Percentiles rank a stretch among this genome's conserved stretches.
Conservation (phyloP, 2,797 vertebrate species). For the Labroides dimidiatus region DNA sequence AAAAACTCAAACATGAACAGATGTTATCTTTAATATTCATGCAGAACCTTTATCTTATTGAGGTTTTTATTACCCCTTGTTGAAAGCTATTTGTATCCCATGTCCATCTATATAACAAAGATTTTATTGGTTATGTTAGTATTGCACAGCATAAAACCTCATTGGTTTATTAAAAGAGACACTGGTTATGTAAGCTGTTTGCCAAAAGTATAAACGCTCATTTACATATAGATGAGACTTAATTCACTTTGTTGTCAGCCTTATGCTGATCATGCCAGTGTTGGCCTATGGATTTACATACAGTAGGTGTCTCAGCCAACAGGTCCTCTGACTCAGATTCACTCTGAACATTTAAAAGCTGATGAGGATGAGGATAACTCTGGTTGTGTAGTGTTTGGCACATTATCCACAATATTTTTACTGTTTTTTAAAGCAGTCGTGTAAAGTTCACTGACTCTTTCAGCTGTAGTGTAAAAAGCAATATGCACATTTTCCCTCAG, state of each 20-base stretch:
- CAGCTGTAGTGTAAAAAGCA: constrained; percentile 50
- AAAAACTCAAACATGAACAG: constrained; percentile 43
- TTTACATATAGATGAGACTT: constrained; percentile 87
- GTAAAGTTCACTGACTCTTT: constrained; percentile 53
- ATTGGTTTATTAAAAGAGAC: constrained; percentile 83
- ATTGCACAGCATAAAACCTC: constrained; percentile 76
- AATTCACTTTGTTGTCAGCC: constrained; percentile 82
- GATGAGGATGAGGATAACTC: constrained; percentile 57
- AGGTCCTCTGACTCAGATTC: constrained; percentile 53
- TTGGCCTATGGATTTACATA: constrained; percentile 74
- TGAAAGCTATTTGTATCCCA: constrained; percentile 49
- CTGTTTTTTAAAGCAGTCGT: constrained; percentile 60
- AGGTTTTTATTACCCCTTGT: constrained; percentile 36
- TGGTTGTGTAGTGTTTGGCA: constrained; percentile 53
- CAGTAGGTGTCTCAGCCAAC: constrained; percentile 70
- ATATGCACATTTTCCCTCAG: constrained; percentile 59
- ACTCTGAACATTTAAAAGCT: constrained; percentile 43
- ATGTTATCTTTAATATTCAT: constrained; percentile 65
- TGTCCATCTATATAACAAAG: constrained; percentile 61
- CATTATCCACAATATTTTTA: constrained; percentile 59
- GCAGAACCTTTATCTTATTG: constrained; percentile 49
- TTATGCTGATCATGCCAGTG: constrained; percentile 79
- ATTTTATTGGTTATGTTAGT: constrained; percentile 68
- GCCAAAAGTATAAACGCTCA: constrained; percentile 83
- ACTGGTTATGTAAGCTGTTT: constrained; percentile 82